phyloP scores from a whole-genome alignment of 2,797 vertebrate genomes.

The Phalloptychus januarius region DNA sequence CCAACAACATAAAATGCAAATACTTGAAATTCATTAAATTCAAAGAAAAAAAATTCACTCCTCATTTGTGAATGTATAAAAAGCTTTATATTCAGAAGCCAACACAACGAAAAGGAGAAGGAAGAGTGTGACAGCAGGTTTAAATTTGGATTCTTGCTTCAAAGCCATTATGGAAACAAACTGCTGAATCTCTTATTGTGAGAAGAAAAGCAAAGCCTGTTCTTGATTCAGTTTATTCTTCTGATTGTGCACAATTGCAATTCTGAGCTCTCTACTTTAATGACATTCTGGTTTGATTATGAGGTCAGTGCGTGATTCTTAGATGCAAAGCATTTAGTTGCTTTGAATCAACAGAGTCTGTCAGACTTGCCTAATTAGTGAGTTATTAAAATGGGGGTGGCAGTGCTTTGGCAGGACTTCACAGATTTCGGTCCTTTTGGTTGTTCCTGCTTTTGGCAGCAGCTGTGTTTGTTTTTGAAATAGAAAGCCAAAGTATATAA shows the following conservation, averaged over 20 bases:
- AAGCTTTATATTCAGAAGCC: neutral
- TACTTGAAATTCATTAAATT: no score
- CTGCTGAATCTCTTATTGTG: neutral
- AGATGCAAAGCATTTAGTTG: constrained; percentile 42
- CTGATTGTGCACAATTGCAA: constrained; percentile 24
- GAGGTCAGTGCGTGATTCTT: constrained; percentile 48
- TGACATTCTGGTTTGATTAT: constrained; percentile 41
- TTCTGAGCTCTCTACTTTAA: constrained; percentile 19
- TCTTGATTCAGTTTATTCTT: constrained; percentile 19
- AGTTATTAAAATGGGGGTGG: constrained; percentile 50
- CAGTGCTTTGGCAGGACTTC: constrained; percentile 52
- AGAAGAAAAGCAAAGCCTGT: constrained; percentile 21
- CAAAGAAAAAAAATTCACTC: no score
- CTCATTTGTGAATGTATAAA: neutral
- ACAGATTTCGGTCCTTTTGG: constrained; percentile 26
- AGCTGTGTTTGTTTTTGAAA: constrained; percentile 18
- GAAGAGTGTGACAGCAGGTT: neutral
- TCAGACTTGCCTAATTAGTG: constrained; percentile 58
- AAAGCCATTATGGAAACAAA: constrained; percentile 3
- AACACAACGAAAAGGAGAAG: neutral
- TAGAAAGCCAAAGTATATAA: constrained; percentile 5
- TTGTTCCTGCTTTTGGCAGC: constrained; percentile 39
- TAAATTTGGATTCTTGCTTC: neutral
- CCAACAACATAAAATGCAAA: neutral
- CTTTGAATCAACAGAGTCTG: constrained; percentile 45